Evolutionary conservation across 2,797 vertebrate genomes (phyloP), one percentile per base, ranked within the genome.

Genomic region (Graptemys geographica): DNA sequence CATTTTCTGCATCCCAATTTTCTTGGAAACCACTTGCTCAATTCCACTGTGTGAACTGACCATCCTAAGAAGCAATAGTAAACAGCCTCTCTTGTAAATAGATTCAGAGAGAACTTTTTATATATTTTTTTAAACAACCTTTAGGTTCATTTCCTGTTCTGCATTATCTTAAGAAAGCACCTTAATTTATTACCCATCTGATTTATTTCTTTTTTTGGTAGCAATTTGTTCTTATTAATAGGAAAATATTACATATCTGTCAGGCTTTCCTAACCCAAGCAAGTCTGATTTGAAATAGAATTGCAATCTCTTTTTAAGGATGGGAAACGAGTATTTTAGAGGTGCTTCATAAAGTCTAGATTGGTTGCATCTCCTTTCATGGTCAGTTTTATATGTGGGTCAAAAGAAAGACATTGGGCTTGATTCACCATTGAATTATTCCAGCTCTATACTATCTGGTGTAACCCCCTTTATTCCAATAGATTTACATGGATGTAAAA

Each of bases 401-500:
- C 92, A 90, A 93, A 96, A 72, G n/a, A 91, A 49, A 97, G 69
- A 87, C 72, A 96, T 94, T 87, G 51, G 81, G 44, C 69, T 94
- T 88, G 90, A 93, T 93, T 90, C 91, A 72, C 53, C 53, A 82
- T 91, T 94, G 95, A 91, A 86, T 88, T 92, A 91, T 93, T 78
- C 11, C 90, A 79, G 44, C 21, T 92, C 88, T 94, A 96, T 94
- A 25, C 19, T 56, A 56, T 56, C 8, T 56, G 53, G 21, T 55
- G 53, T 55, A 55, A 56, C 55, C 96, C 72, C 62, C 90, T 92
- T 91, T 74, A 79, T 95, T 96, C 57, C 53, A 92, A 25, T 78
- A 8, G 31, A 95, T 97, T 96, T 96, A 81, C 95, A 96, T 96
- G 97, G 96, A 97, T 92, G 94, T 65, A 65, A 65, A 65, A 65